Percentiles rank a stretch among this genome's conserved stretches.
Conservation (phyloP, 2,797 vertebrate species). For the Scyliorhinus canicula region DNA sequence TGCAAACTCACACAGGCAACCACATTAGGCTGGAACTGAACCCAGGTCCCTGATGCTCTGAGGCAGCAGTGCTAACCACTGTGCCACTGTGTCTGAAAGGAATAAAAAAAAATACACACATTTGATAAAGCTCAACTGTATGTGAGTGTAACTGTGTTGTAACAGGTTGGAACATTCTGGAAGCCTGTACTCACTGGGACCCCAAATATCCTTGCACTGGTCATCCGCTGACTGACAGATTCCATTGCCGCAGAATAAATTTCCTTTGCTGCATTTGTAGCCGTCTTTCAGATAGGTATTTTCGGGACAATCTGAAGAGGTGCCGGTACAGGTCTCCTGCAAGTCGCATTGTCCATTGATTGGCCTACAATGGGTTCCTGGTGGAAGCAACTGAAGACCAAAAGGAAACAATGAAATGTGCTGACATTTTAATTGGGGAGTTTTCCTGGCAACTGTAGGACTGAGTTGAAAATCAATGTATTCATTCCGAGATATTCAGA, state of each 20-base stretch:
- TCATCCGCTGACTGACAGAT: not conserved
- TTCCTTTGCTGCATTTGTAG: not conserved
- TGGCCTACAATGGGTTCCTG: not conserved
- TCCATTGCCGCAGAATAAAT: not conserved
- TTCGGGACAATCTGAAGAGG: not conserved
- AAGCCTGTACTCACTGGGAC: not conserved
- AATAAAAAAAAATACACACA: no score
- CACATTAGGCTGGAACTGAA: no score
- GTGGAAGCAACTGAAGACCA: not conserved
- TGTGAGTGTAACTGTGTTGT: no score
- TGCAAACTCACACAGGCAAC: no score
- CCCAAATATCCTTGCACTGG: not conserved
- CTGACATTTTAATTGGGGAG: not conserved
- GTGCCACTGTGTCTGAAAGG: no score
- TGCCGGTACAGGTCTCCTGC: not conserved
- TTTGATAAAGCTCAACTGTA: no score
- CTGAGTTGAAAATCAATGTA: not conserved
- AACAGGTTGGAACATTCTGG: not conserved
- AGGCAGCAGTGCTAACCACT: no score
- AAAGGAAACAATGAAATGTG: not conserved
- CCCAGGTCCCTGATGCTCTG: no score
- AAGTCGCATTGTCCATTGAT: not conserved
- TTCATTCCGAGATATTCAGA: not conserved
- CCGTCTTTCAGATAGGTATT: not conserved
- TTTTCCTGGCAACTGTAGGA: not conserved